phyloP scores from a whole-genome alignment of 2,797 vertebrate species.

The Poecilia wingei region DNA sequence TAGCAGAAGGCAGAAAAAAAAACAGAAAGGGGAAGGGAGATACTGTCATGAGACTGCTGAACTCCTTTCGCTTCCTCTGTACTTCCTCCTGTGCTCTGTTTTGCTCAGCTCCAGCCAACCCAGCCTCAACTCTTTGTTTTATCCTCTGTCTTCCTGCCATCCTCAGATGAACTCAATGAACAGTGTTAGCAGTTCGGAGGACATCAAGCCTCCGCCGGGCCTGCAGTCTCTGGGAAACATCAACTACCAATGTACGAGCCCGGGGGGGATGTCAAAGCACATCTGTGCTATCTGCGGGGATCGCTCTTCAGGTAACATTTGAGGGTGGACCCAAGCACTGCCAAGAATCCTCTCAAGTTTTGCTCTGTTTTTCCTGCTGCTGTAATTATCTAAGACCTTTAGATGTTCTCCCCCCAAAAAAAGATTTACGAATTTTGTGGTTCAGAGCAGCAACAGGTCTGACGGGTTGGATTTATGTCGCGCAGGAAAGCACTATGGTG shows the following conservation, averaged over 20 bases:
- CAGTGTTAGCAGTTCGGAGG: conserved; percentile 88
- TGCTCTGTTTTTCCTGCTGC: background rate
- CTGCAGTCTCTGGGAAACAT: conserved; percentile 86
- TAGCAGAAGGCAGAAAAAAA: conserved; percentile 58
- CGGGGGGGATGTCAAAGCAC: conserved; percentile 92
- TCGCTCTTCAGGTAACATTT: conserved; percentile 90
- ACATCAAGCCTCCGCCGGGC: conserved; percentile 91
- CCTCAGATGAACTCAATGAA: conserved; percentile 88
- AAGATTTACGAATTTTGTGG: background rate
- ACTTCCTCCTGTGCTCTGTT: conserved; percentile 50
- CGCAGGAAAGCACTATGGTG: conserved; percentile 93
- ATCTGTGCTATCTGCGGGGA: conserved; percentile 97
- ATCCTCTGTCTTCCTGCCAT: conserved; percentile 49
- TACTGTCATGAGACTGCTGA: conserved; percentile 50
- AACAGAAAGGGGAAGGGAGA: conserved; percentile 50
- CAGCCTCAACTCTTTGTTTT: conserved; percentile 38
- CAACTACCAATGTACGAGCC: conserved; percentile 90
- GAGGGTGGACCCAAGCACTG: background rate
- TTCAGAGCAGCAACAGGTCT: background rate
- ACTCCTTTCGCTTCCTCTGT: conserved; percentile 47
- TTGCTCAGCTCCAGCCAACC: conserved; percentile 23
- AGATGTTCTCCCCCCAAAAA: background rate
- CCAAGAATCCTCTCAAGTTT: conserved; percentile 12
- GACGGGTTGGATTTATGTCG: conserved; percentile 13
- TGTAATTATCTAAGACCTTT: background rate